Evolutionary conservation across 2,888 invertebrate species (phyloP), one percentile per base, ranked within the genome.

Genomic region (Eudasyphora cyanicolor): DNA sequence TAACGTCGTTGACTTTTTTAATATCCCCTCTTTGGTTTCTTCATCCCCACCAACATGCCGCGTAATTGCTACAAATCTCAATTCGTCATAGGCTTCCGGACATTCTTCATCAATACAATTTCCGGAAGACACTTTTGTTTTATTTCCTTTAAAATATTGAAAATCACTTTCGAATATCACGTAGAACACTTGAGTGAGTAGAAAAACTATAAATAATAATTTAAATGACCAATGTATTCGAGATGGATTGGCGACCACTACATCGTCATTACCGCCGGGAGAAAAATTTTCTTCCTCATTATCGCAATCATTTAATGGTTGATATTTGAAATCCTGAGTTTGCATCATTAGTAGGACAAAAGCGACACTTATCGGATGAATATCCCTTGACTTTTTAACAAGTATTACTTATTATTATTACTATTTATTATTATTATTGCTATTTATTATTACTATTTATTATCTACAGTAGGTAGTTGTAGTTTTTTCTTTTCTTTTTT

Each of bases 311-410:
- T 69, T 67, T 27, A 84, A n/a, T 12, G 49, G 78, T 27, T 81
- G 54, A 79, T 84, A 84, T 81, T 84, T 84, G 60, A 81, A 60
- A 32, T 78, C 51, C 7, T 75, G 38, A 73, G 19, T 73, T 12
- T 12, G 29, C 67, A 2, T 38, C 38, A 73, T 73, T n/a, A n/a
- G n/a, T n/a, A n/a, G n/a, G n/a, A n/a, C n/a, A n/a, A n/a, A n/a
- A n/a, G n/a, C n/a, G n/a, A n/a, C n/a, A n/a, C n/a, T n/a, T n/a
- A n/a, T n/a, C n/a, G n/a, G n/a, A n/a, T n/a, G n/a, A n/a, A n/a
- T n/a, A n/a, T n/a, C n/a, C n/a, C n/a, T n/a, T n/a, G n/a, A n/a
- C n/a, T n/a, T n/a, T n/a, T n/a, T n/a, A n/a, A n/a, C n/a, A n/a
- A n/a, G n/a, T n/a, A n/a, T n/a, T n/a, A n/a, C n/a, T n/a, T n/a